phyloP scores from a whole-genome alignment of 2,113 vertebrate genomes.

The Lampris megalopsis region DNA sequence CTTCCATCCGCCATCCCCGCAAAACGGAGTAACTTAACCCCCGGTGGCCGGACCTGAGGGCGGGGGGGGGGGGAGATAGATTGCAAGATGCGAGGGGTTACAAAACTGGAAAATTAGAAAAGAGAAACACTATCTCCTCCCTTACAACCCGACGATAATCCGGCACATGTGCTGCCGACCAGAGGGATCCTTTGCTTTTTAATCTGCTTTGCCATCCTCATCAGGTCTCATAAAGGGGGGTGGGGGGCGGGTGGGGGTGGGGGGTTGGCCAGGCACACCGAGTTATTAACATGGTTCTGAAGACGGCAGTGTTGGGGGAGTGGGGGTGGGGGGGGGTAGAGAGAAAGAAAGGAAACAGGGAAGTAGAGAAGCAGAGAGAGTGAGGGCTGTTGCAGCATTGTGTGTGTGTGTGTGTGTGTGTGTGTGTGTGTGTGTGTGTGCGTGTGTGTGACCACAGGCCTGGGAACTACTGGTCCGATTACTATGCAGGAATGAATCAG shows the following conservation, averaged over 20 bases:
- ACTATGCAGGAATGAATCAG: constrained; percentile 43
- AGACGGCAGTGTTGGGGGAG: not conserved
- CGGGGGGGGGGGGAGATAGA: constrained; percentile 22
- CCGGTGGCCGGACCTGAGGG: constrained; percentile 7
- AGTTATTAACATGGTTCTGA: too few species aligned
- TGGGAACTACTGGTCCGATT: constrained; percentile 45
- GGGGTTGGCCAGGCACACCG: not conserved
- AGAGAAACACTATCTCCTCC: constrained; percentile 61
- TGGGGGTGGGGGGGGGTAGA: not conserved
- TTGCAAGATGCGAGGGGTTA: constrained; percentile 46
- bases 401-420: not conserved
- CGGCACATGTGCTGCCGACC: constrained; percentile 49
- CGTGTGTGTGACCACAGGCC: constrained; percentile 41
- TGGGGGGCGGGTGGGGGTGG: not conserved
- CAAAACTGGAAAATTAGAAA: constrained; percentile 62
- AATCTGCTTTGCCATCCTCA: constrained; percentile 31
- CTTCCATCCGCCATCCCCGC: constrained; percentile 16
- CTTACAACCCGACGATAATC: constrained; percentile 59
- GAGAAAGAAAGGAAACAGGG: not conserved
- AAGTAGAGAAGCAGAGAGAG: not conserved
- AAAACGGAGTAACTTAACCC: constrained; percentile 56
- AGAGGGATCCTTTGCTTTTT: constrained; percentile 38
- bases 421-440: constrained; percentile 12
- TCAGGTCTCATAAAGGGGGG: constrained; percentile 1
- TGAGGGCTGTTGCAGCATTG: not conserved